Evolutionary conservation across 1,140 invertebrate genomes (phyloP).

Genomic region (Wasmannia auropunctata): DNA sequence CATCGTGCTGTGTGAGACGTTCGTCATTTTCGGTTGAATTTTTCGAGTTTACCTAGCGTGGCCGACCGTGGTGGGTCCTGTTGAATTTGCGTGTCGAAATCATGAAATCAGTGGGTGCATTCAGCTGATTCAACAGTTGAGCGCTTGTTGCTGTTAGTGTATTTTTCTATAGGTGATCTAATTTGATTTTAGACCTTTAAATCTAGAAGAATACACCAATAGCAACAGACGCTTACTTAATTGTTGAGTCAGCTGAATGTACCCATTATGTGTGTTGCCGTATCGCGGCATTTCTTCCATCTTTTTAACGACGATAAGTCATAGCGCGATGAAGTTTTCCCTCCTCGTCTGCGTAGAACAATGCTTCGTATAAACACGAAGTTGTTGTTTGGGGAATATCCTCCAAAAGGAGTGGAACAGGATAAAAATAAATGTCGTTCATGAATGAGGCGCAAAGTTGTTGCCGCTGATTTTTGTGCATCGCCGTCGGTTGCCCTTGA

Average conservation of each 20-base stretch:
- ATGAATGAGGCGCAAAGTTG: background rate
- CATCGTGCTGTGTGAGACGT: background rate
- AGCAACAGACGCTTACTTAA: too few relatives aligned
- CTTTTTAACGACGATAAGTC: background rate
- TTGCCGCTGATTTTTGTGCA: conserved; percentile 21
- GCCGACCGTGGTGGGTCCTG: background rate
- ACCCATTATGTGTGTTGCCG: too few relatives aligned
- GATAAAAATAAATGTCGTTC: conserved; percentile 33
- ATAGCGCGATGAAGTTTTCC: conserved; percentile 3
- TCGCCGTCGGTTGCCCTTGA: background rate
- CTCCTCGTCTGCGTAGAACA: conserved; percentile 8
- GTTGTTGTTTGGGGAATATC: conserved; percentile 77
- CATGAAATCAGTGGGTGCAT: too few relatives aligned
- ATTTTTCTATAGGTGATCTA: too few relatives aligned
- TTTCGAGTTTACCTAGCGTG: background rate
- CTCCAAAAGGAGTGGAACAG: conserved; percentile 9
- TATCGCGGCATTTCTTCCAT: conserved; percentile 34
- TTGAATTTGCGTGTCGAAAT: background rate
- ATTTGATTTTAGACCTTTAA: too few relatives aligned
- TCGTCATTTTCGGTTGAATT: background rate
- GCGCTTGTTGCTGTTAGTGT: too few relatives aligned
- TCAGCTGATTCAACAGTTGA: too few relatives aligned
- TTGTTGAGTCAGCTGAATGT: too few relatives aligned
- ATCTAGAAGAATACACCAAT: too few relatives aligned
- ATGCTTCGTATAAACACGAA: conserved; percentile 73